A percentile compares a stretch with the other conserved stretches of the same genome.
phyloP scores from a whole-genome alignment of 2,888 invertebrate genomes.

The Morpho achilles region DNA sequence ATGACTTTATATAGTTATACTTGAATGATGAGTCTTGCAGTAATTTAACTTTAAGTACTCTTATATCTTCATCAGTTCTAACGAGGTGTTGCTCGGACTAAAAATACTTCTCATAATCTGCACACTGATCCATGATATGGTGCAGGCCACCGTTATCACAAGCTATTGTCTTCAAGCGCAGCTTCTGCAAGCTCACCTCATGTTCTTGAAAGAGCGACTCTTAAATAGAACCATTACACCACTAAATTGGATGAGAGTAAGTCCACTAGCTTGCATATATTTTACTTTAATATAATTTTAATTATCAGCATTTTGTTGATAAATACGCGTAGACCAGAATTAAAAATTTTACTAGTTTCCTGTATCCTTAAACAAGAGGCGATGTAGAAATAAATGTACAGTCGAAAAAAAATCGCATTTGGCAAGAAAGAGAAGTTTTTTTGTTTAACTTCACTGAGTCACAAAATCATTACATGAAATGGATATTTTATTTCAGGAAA shows the following conservation, averaged over 20 bases:
- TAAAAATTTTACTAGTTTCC: too few species aligned
- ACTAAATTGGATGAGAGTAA: conserved; percentile 88
- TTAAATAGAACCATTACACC: conserved; percentile 85
- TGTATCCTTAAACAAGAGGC: too few species aligned
- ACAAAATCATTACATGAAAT: conserved; percentile 3
- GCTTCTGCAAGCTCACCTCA: conserved; percentile 85
- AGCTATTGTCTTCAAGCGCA: conserved; percentile 92
- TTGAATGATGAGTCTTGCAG: too few species aligned
- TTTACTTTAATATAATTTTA: too few species aligned
- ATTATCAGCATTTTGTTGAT: too few species aligned
- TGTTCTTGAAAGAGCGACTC: conserved; percentile 84
- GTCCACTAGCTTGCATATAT: conserved; percentile 19
- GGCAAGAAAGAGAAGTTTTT: too few species aligned
- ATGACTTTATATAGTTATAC: too few species aligned
- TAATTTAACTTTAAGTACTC: too few species aligned
- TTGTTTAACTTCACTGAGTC: too few species aligned
- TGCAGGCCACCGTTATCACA: conserved; percentile 89
- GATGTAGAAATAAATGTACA: too few species aligned
- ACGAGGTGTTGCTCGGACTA: conserved; percentile 62
- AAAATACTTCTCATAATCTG: conserved; percentile 83
- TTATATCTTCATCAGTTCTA: conserved; percentile 55
- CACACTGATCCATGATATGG: conserved; percentile 88
- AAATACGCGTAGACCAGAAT: too few species aligned
- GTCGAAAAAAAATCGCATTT: too few species aligned
- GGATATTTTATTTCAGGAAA: conserved; percentile 77